Conservation (phyloP, 2,113 vertebrate genomes). For the Panurus biarmicus region DNA sequence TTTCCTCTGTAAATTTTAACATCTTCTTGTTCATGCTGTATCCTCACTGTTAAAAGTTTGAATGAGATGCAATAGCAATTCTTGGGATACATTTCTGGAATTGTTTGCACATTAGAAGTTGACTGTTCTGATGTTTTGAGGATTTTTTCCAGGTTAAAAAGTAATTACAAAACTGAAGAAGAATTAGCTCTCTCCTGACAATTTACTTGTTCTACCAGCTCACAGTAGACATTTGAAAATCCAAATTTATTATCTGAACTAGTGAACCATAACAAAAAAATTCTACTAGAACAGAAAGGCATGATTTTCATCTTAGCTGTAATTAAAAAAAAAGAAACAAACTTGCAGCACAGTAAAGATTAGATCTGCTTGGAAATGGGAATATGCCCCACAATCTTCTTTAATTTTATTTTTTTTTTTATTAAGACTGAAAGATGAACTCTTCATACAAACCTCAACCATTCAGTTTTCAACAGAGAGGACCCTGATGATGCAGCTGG, state of each 20-base stretch:
- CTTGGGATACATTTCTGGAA: not conserved
- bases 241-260: not conserved
- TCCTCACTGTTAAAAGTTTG: not conserved
- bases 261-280: not conserved
- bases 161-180: not conserved
- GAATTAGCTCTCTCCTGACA: not conserved
- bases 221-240: not conserved
- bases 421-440: not conserved
- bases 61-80: not conserved
- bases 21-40: not conserved
- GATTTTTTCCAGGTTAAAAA: not conserved
- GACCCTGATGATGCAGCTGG: not conserved
- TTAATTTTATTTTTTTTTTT: not conserved
- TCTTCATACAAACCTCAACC: not conserved
- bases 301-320: not conserved
- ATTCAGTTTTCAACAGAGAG: not conserved
- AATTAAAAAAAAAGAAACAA: not conserved
- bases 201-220: not conserved
- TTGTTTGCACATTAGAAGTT: not conserved
- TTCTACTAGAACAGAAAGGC: not conserved
- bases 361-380: not conserved
- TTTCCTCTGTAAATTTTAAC: not conserved
- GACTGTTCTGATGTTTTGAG: not conserved
- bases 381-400: not conserved
- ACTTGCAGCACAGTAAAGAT: not conserved